A percentile compares a stretch with the other conserved stretches of the same genome.
These are phyloP conservation scores for Plodia interpunctella DNA, from an alignment of 1,140 invertebrate genomes.

Conservation along the genomic window DNA sequence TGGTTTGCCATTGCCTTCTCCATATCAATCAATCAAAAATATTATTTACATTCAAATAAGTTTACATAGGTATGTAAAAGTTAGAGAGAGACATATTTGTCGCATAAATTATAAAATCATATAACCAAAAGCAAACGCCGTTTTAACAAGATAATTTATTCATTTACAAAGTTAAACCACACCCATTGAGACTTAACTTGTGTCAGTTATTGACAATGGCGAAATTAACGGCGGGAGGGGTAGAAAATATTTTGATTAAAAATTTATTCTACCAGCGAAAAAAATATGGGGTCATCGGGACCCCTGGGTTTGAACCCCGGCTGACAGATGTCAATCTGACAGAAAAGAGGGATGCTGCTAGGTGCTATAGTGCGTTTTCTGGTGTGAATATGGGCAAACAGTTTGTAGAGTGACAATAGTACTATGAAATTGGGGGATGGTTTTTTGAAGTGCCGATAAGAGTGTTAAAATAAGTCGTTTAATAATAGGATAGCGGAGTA, in stretches of 20 bases:
- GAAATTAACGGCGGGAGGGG: conserved; percentile 56
- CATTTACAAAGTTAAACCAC: conserved; percentile 41
- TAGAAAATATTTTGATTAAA: conserved; percentile 71
- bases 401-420: background rate
- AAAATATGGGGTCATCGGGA: conserved; percentile 46
- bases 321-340: conserved; percentile 69
- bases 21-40: background rate
- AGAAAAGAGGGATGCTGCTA: conserved; percentile 30
- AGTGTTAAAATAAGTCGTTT: background rate
- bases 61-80: background rate
- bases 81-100: background rate
- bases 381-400: conserved; percentile 10
- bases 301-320: conserved; percentile 21
- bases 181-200: conserved; percentile 51
- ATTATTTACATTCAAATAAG: background rate
- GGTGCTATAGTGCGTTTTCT: conserved; percentile 16
- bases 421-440: background rate
- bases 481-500: no score
- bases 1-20: no score
- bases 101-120: no score
- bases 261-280: conserved; percentile 58
- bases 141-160: conserved; percentile 46
- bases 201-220: conserved; percentile 53
- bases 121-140: background rate
- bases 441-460: background rate